These are phyloP conservation scores for Halichoeres trimaculatus DNA, from an alignment of 2,113 vertebrate species.

Conservation along the genomic window DNA sequence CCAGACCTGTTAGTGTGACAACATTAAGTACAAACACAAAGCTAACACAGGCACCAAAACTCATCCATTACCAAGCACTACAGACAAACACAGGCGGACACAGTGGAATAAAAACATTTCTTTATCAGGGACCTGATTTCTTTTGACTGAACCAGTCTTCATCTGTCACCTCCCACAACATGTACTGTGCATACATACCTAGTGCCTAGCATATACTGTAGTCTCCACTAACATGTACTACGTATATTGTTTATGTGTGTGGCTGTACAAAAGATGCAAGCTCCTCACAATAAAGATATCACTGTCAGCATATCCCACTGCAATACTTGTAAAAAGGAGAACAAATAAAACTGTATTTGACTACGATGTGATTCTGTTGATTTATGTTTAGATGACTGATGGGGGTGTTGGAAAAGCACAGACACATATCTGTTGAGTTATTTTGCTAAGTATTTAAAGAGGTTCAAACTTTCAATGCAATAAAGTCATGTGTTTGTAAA, in stretches of 20 bases:
- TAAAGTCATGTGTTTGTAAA: constrained; percentile 51
- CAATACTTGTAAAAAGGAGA: constrained; percentile 63
- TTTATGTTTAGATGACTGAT: constrained; percentile 24
- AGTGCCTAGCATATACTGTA: constrained; percentile 72
- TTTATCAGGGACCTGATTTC: constrained; percentile 41
- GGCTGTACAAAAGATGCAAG: constrained; percentile 59
- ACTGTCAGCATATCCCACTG: constrained; percentile 58
- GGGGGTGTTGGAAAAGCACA: constrained; percentile 25
- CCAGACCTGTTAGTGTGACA: neutral
- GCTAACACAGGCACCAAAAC: constrained; percentile 2
- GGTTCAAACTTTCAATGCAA: constrained; percentile 18
- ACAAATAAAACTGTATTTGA: constrained; percentile 67
- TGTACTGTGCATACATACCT: constrained; percentile 69
- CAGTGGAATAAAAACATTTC: constrained; percentile 10
- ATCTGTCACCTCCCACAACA: constrained; percentile 36
- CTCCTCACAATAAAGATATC: constrained; percentile 59
- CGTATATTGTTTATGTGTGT: constrained; percentile 58
- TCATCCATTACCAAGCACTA: neutral
- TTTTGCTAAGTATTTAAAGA: constrained; percentile 12
- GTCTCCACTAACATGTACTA: constrained; percentile 57
- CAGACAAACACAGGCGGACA: neutral
- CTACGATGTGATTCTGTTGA: constrained; percentile 35
- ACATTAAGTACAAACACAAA: constrained; percentile 1
- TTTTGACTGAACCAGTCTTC: constrained; percentile 26
- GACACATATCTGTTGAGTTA: neutral